These are phyloP conservation scores for Athalia circularis DNA, from an alignment of 2,888 invertebrate genomes.

Conservation along the genomic window DNA sequence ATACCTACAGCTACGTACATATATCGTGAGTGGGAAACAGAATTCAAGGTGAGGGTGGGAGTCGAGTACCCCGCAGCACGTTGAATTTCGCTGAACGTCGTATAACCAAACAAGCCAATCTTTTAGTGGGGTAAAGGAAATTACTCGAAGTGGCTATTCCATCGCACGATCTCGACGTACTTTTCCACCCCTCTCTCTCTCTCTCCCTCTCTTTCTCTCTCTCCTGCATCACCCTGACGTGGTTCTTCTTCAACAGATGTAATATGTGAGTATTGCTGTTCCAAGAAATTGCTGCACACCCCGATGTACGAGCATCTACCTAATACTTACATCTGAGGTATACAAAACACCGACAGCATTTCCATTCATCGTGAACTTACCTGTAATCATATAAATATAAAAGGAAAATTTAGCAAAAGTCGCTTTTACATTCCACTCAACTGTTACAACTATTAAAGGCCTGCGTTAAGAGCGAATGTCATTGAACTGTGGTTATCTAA, in stretches of 20 bases:
- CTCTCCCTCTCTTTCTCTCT: too few relatives aligned
- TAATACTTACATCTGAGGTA: not conserved
- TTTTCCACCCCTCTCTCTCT: too few relatives aligned
- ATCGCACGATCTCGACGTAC: not conserved
- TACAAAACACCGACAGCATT: not conserved
- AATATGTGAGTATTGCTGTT: too few relatives aligned
- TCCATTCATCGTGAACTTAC: not conserved
- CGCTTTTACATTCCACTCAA: not conserved
- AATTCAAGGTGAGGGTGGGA: not conserved
- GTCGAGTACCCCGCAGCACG: not conserved
- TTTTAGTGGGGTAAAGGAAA: conserved; percentile 7
- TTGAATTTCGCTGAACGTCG: conserved; percentile 6
- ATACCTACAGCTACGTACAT: too few relatives aligned
- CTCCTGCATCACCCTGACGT: too few relatives aligned
- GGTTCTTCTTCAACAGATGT: too few relatives aligned
- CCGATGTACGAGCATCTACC: too few relatives aligned
- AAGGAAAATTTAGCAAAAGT: not conserved
- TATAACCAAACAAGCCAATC: conserved; percentile 18
- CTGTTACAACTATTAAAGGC: not conserved
- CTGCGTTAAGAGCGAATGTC: too few relatives aligned
- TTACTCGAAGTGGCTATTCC: not conserved
- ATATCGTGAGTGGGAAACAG: not conserved
- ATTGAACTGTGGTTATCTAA: too few relatives aligned
- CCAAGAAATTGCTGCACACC: too few relatives aligned
- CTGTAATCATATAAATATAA: conserved; percentile 9